Evolutionary conservation across 2,797 vertebrate genomes (phyloP), one percentile per base, ranked within the genome.

Genomic region (Hydrophis major): DNA sequence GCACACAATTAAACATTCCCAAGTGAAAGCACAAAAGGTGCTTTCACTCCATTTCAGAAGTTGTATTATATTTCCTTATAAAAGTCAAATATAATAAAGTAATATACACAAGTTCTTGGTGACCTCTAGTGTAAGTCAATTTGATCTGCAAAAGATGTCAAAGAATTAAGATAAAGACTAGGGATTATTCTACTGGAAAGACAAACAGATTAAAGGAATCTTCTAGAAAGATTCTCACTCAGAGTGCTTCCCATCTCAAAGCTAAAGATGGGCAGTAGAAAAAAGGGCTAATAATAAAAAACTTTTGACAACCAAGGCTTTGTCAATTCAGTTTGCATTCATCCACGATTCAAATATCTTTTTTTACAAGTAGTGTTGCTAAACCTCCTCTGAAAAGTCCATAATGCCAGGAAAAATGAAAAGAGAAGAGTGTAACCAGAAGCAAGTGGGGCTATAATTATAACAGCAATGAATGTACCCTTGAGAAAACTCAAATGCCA

Each of bases 81-180:
- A 96, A 97, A 96, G 95, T 96, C 96, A 96, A 94, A 91, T 94
- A 91, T 42, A 93, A 89, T 94, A 89, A 61, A 90, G 93, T 94
- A 94, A 96, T 53, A 87, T 91, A 59, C n/a, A 92, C 4, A 90
- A 89, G 93, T 91, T 95, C 94, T 94, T 66, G 95, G 89, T 92
- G 93, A 95, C 87, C 91, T 94, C 90, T 22, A 94, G 32, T 83
- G 89, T 22, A 32, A 53, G 89, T 91, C 89, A 93, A 93, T 59
- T 93, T 87, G 50, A 94, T 92, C 53, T 74, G 91, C 86, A 96
- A 88, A 92, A 94, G 28, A 91, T 88, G 87, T 87, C 94, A 95
- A 86, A 60, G 0, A 74, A 94, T 0, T 95, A 60, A 94, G 59
- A 93, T 94, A 94, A 88, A 95, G 57, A 16, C 25, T 88, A 96